These are phyloP conservation scores for Tragelaphus imberbis DNA, from an alignment of 2,113 vertebrate genomes.

Conservation along the genomic window DNA sequence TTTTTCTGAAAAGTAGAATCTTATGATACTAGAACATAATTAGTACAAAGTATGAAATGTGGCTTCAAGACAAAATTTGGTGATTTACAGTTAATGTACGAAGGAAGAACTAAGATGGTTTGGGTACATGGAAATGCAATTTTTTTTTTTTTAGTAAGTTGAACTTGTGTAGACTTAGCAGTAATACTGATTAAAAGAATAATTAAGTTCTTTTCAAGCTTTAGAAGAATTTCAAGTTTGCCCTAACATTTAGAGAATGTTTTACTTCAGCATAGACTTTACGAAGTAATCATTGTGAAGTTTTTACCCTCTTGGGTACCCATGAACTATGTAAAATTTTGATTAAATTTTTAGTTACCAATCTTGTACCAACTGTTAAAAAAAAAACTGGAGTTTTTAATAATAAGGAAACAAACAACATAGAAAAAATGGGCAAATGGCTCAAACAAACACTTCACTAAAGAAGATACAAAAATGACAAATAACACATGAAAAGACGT, in stretches of 20 bases:
- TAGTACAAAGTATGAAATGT: neutral
- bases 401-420: neutral
- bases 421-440: neutral
- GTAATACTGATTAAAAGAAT: neutral
- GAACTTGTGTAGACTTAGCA: neutral
- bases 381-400: neutral
- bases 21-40: neutral
- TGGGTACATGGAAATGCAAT: neutral
- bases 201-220: neutral
- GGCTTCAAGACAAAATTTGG: neutral
- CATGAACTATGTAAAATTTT: neutral
- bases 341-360: neutral
- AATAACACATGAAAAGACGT: neutral
- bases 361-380: neutral
- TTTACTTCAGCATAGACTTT: neutral
- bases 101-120: neutral
- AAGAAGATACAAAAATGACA: neutral
- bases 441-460: neutral
- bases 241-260: neutral
- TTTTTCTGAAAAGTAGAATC: neutral
- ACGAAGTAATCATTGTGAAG: neutral
- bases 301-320: neutral
- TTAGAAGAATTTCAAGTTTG: conserved; percentile 1
- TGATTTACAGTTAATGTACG: neutral
- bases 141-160: neutral